phyloP scores from a whole-genome alignment of 2,797 vertebrate species.

The Brachymystax lenok region DNA sequence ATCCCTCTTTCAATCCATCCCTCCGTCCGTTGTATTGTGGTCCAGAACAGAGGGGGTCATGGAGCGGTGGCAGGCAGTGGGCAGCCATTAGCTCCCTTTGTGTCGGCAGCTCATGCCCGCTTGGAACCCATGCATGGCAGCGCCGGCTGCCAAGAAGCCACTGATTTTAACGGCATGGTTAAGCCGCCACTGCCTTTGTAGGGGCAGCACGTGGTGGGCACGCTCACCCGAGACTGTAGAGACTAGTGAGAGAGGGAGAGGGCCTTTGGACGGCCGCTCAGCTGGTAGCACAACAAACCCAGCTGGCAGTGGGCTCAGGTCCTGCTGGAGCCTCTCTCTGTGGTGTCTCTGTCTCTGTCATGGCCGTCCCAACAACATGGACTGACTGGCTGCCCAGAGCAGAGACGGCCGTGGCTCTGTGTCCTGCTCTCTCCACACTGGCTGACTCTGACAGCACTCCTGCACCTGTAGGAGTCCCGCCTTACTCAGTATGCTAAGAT shows the following conservation, averaged over 20 bases:
- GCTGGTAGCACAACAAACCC: conserved; percentile 1
- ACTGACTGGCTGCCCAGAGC: background rate
- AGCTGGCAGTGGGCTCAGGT: background rate
- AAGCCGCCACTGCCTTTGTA: background rate
- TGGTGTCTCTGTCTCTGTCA: conserved; percentile 1
- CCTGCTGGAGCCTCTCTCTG: background rate
- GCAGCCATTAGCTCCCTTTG: conserved; percentile 24
- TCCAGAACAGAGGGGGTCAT: background rate
- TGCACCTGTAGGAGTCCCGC: background rate
- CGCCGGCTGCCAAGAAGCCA: conserved; percentile 5
- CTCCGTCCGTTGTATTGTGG: conserved; percentile 17
- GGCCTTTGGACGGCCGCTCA: background rate
- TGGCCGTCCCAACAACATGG: background rate
- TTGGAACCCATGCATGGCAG: background rate
- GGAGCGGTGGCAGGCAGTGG: background rate
- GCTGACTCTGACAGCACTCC: background rate
- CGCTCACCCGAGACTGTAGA: background rate
- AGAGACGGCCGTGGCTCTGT: background rate
- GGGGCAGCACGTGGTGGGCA: background rate
- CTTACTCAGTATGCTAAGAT: background rate
- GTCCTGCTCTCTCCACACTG: background rate
- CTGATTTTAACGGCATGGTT: background rate
- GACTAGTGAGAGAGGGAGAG: background rate
- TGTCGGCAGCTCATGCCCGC: conserved; percentile 3
- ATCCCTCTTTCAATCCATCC: background rate